Evolutionary conservation across 1,140 invertebrate species (phyloP).

Genomic region (Rhyzopertha dominica): DNA sequence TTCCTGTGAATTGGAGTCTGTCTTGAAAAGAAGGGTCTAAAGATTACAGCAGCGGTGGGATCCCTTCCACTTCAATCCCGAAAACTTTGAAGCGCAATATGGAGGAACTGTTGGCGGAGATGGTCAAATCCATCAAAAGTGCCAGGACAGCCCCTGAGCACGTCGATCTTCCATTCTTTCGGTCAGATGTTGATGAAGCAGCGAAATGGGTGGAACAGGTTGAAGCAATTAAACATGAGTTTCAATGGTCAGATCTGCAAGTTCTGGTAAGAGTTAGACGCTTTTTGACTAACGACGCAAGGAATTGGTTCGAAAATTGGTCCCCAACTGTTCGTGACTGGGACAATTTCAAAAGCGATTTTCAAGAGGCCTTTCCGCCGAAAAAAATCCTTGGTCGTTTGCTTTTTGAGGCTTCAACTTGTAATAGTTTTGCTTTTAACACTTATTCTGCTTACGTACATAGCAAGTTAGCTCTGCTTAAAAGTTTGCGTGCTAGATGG

Average conservation of each 20-base stretch:
- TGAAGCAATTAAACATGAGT: conserved; percentile 11
- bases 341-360: conserved; percentile 17
- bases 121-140: neutral
- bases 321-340: conserved; percentile 12
- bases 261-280: conserved; percentile 17
- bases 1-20: too few species aligned
- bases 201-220: conserved; percentile 14
- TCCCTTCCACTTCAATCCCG: too few species aligned
- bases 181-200: conserved; percentile 9
- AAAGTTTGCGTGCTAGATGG: conserved; percentile 15
- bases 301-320: conserved; percentile 19
- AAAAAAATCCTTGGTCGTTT: conserved; percentile 17
- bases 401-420: conserved; percentile 10
- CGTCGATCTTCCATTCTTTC: conserved; percentile 16
- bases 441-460: conserved; percentile 17
- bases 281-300: conserved; percentile 12
- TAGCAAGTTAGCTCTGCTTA: conserved; percentile 9
- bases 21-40: too few species aligned
- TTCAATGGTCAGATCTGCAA: too few species aligned
- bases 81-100: too few species aligned
- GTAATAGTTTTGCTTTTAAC: conserved; percentile 14
- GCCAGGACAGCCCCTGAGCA: conserved; percentile 8
- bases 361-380: conserved; percentile 20
- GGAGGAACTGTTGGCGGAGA: conserved; percentile 3
- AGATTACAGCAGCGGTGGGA: too few species aligned